Percentiles rank a stretch among this genome's conserved stretches.
Evolutionary conservation across 2,797 vertebrate species (phyloP).

Genomic region (Cetoscarus ocellatus): DNA sequence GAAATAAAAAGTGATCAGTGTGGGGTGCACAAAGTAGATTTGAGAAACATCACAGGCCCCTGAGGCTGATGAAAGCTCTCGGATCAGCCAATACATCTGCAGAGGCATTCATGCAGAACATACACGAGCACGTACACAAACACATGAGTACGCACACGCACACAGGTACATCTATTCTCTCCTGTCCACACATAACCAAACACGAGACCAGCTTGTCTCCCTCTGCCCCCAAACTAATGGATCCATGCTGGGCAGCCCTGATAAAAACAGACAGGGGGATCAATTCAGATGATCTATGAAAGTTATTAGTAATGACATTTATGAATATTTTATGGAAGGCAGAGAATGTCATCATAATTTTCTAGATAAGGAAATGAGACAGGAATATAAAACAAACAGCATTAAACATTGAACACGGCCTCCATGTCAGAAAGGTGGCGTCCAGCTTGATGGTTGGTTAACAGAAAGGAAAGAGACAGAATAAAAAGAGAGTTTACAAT

Average conservation of each 20-base stretch:
- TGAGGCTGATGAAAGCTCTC: slow-evolving; percentile 22
- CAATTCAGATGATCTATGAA: slow-evolving; percentile 90
- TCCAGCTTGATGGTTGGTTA: slow-evolving; percentile 71
- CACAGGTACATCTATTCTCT: slow-evolving; percentile 16
- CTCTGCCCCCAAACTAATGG: slow-evolving; percentile 61
- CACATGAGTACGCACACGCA: neutral
- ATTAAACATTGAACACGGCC: slow-evolving; percentile 87
- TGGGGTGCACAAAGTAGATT: slow-evolving; percentile 14
- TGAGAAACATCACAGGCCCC: slow-evolving; percentile 20
- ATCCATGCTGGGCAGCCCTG: slow-evolving; percentile 66
- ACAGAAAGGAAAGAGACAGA: slow-evolving; percentile 48
- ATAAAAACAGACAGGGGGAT: slow-evolving; percentile 86
- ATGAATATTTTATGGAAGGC: slow-evolving; percentile 89
- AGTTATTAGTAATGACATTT: slow-evolving; percentile 91
- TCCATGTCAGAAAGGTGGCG: slow-evolving; percentile 76
- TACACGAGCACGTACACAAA: slow-evolving; percentile 3
- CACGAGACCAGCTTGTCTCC: slow-evolving; percentile 36
- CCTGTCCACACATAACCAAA: slow-evolving; percentile 49
- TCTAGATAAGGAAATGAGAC: slow-evolving; percentile 88
- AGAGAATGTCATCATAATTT: slow-evolving; percentile 88
- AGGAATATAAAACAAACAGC: slow-evolving; percentile 90
- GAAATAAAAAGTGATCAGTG: slow-evolving; percentile 13
- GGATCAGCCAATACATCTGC: slow-evolving; percentile 28
- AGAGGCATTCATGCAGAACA: slow-evolving; percentile 9
- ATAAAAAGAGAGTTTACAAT: slow-evolving; percentile 46